phyloP scores from a whole-genome alignment of 2,797 vertebrate species.

The Perodicticus potto region DNA sequence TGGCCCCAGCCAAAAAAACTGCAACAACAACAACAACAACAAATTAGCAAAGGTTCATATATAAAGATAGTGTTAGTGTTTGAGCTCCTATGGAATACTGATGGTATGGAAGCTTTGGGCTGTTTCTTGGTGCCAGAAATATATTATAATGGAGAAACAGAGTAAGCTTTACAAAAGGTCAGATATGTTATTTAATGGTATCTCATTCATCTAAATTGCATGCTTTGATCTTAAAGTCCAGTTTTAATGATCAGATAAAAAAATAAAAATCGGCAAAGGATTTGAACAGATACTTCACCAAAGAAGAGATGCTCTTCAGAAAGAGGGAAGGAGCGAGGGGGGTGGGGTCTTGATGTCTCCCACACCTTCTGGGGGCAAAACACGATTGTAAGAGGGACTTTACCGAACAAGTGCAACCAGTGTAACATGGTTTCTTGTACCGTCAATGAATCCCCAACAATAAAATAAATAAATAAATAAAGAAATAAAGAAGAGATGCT shows the following conservation, averaged over 20 bases:
- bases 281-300: neutral
- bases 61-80: neutral
- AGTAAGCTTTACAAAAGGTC: neutral
- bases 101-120: neutral
- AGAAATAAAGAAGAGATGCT: neutral
- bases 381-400: too few species aligned
- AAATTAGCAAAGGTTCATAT: too few species aligned
- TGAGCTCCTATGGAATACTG: neutral
- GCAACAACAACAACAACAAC: too few species aligned
- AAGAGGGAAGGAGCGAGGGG: too few species aligned
- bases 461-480: too few species aligned
- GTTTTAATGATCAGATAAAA: neutral
- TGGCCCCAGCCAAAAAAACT: too few species aligned
- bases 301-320: neutral
- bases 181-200: neutral
- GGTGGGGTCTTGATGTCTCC: too few species aligned
- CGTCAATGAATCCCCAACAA: too few species aligned
- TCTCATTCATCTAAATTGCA: neutral
- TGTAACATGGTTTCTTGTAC: too few species aligned
- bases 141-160: neutral
- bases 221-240: neutral
- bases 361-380: too few species aligned
- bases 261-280: neutral
- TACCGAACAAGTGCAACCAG: too few species aligned
- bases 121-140: neutral